Evolutionary conservation across 2,113 vertebrate species (phyloP), one percentile per base, ranked within the genome.

Genomic region (Atractosteus spatula): DNA sequence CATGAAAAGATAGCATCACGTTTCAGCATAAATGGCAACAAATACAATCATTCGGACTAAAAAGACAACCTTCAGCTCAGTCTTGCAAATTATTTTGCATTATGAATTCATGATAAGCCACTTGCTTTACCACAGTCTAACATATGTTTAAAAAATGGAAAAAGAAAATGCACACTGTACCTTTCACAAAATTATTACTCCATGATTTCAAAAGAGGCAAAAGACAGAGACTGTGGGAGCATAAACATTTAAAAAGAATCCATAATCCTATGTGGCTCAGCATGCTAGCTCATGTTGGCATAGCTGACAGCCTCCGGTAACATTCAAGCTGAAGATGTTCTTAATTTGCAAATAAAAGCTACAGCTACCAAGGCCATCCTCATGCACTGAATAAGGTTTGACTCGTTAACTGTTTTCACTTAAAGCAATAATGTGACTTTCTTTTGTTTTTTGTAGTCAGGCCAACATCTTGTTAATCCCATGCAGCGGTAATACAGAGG

Each of bases 401-500:
- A 55, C 17, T 55, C 8, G 43, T 12, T 17, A 71, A 54, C 45
- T 47, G 66, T 44, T 73, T 43, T 54, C 56, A 29, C 8, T 61
- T 63, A 13, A 51, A 47, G 57, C 29, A 17, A 44, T 17, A n/a
- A 5, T 47, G 41, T 56, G 67, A 61, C 69, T 69, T 70, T 76
- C 69, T 59, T 65, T 68, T 70, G 62, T 79, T 62, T 72, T 73
- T 56, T 55, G 54, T 10, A 66, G 59, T 10, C 62, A 68, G 74
- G 57, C 4, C 57, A 4, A 59, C 57, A 59, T 59, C 41, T 42
- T 17, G 79, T 88, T 87, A 89, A 83, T 85, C 83, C 82, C 90
- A 89, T 90, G 89, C 90, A 90, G 77, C 80, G 70, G 74, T 67
- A 72, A 72, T 76, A 83, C 62, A 73, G 81, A 79, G 44, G 76